Evolutionary conservation across 2,888 invertebrate species (phyloP).

Genomic region (Drosophila meridiana): DNA sequence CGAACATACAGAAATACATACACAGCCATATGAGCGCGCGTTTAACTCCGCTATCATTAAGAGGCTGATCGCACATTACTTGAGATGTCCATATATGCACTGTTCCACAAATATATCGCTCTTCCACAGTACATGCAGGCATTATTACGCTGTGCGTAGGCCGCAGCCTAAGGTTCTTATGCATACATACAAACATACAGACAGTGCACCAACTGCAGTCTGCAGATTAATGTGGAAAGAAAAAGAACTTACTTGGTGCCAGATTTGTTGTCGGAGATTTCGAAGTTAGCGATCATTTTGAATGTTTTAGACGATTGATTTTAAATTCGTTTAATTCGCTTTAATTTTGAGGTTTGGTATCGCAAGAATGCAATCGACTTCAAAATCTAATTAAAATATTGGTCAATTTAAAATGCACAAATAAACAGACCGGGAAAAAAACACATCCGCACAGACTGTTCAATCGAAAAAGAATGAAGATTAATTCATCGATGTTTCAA

Average conservation of each 20-base stretch:
- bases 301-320: constrained; percentile 16
- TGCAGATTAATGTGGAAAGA: constrained; percentile 4
- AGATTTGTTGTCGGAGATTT: constrained; percentile 86
- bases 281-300: constrained; percentile 81
- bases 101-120: constrained; percentile 2
- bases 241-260: constrained; percentile 87
- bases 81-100: constrained; percentile 11
- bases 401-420: constrained; percentile 42
- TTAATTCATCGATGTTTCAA: constrained; percentile 41
- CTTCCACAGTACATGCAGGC: background rate
- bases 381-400: constrained; percentile 20
- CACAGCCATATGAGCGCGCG: background rate
- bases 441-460: constrained; percentile 43
- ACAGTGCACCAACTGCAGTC: constrained; percentile 14
- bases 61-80: constrained; percentile 21
- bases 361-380: constrained; percentile 7
- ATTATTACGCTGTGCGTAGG: constrained; percentile 16
- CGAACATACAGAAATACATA: background rate
- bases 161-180: constrained; percentile 1
- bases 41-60: constrained; percentile 11
- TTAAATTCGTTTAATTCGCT: constrained; percentile 20
- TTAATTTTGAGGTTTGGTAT: background rate
- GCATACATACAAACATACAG: background rate
- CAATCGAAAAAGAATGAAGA: constrained; percentile 57
- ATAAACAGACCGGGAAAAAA: constrained; percentile 50